These are phyloP conservation scores for Helostoma temminkii DNA, from an alignment of 2,797 vertebrate genomes.

Conservation along the genomic window DNA sequence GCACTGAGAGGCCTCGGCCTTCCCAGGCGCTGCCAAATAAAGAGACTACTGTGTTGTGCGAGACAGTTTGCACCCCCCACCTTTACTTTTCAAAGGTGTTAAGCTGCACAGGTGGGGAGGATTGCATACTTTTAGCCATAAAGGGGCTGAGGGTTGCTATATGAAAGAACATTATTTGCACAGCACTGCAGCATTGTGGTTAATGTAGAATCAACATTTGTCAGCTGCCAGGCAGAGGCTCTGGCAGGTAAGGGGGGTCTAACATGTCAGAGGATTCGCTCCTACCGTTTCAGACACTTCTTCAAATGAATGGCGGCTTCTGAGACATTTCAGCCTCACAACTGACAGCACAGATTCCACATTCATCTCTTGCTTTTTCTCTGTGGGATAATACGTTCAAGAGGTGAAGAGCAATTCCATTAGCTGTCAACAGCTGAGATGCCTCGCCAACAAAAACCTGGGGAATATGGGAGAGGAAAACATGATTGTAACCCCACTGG, in stretches of 20 bases:
- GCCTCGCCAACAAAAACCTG: constrained; percentile 73
- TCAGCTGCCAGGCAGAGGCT: constrained; percentile 73
- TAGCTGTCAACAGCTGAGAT: constrained; percentile 76
- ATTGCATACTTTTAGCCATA: constrained; percentile 74
- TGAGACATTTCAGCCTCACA: constrained; percentile 68
- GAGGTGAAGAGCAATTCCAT: constrained; percentile 79
- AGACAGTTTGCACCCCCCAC: constrained; percentile 47
- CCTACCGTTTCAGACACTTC: constrained; percentile 60
- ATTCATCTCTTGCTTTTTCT: constrained; percentile 77
- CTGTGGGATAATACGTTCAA: constrained; percentile 65
- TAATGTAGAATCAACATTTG: constrained; percentile 86
- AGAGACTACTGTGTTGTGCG: constrained; percentile 78
- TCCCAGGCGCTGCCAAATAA: constrained; percentile 86
- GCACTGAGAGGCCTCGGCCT: constrained; percentile 77
- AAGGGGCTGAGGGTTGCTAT: constrained; percentile 76
- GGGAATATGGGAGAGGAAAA: constrained; percentile 76
- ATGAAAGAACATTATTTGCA: constrained; percentile 83
- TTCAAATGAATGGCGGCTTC: constrained; percentile 76
- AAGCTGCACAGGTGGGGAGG: constrained; percentile 66
- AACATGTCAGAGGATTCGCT: constrained; percentile 66
- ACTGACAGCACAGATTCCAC: constrained; percentile 78
- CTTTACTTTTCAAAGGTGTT: constrained; percentile 72
- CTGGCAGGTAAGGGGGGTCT: constrained; percentile 46
- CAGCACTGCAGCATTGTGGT: constrained; percentile 75
- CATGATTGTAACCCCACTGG: constrained; percentile 81